phyloP scores from a whole-genome alignment of 2,113 vertebrate species.

The Anguilla japonica region DNA sequence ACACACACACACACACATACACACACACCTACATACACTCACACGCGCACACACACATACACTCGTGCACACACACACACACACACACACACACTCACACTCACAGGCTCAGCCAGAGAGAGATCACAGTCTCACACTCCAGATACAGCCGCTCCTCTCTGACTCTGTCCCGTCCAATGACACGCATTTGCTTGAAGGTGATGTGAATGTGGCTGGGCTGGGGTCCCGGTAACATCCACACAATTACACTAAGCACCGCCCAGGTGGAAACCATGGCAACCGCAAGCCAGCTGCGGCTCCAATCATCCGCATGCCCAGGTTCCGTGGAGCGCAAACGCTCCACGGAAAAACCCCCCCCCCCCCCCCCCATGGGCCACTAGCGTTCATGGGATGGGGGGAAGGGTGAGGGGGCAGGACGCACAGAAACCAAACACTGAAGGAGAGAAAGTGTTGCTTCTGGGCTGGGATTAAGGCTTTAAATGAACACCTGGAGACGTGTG shows the following conservation, averaged over 20 bases:
- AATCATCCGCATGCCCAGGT: neutral
- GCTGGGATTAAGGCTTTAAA: too few relatives aligned
- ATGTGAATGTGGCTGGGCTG: constrained; percentile 32
- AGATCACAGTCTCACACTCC: neutral
- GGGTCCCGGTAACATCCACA: constrained; percentile 55
- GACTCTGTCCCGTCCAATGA: neutral
- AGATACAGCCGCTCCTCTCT: constrained; percentile 15
- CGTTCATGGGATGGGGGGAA: too few relatives aligned
- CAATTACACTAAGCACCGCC: constrained; percentile 63
- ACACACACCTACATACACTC: neutral
- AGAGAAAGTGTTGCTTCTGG: neutral
- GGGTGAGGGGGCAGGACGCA: too few relatives aligned
- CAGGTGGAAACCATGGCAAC: neutral
- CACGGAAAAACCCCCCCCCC: too few relatives aligned
- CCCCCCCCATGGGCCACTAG: too few relatives aligned
- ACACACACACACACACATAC: constrained; percentile 18
- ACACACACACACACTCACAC: constrained; percentile 6
- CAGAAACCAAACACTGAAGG: too few relatives aligned
- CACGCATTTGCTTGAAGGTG: constrained; percentile 33
- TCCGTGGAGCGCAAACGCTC: neutral
- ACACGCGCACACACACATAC: neutral
- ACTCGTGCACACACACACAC: neutral
- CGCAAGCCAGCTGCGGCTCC: too few relatives aligned
- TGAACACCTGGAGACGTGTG: too few relatives aligned
- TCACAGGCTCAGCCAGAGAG: neutral